Conservation (phyloP, 2,797 vertebrate genomes). For the Alectoris magna region DNA sequence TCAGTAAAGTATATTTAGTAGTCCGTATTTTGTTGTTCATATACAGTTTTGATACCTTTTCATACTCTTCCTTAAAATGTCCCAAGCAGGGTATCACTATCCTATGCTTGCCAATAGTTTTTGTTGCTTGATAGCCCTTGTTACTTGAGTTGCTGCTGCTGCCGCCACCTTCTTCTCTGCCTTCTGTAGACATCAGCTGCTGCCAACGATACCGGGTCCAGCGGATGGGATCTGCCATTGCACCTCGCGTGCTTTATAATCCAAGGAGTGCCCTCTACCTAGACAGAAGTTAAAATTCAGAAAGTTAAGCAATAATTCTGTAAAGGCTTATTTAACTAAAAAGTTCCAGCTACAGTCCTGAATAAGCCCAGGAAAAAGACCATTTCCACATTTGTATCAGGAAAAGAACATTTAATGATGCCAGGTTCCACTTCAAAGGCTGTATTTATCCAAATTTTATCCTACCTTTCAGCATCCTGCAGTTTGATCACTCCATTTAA, state of each 20-base stretch:
- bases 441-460: neutral
- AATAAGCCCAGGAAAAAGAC: neutral
- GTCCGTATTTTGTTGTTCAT: slow-evolving; percentile 90
- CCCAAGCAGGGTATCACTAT: slow-evolving; percentile 83
- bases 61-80: slow-evolving; percentile 84
- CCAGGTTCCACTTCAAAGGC: neutral
- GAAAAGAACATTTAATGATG: neutral
- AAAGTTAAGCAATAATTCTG: neutral
- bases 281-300: neutral
- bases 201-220: slow-evolving; percentile 84
- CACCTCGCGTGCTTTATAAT: neutral
- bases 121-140: slow-evolving; percentile 38
- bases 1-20: slow-evolving; percentile 91
- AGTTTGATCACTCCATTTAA: neutral
- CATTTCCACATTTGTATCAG: neutral
- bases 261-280: neutral
- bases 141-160: slow-evolving; percentile 39
- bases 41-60: slow-evolving; percentile 82
- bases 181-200: slow-evolving; percentile 67
- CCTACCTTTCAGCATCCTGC: neutral
- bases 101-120: slow-evolving; percentile 79
- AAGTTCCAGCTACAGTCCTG: neutral
- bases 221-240: slow-evolving; percentile 84
- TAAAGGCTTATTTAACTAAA: neutral
- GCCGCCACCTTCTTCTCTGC: slow-evolving; percentile 47